Base-by-base conservation (phyloP, 2,797 vertebrate species). In the Halcyon chelicuti region DNA sequence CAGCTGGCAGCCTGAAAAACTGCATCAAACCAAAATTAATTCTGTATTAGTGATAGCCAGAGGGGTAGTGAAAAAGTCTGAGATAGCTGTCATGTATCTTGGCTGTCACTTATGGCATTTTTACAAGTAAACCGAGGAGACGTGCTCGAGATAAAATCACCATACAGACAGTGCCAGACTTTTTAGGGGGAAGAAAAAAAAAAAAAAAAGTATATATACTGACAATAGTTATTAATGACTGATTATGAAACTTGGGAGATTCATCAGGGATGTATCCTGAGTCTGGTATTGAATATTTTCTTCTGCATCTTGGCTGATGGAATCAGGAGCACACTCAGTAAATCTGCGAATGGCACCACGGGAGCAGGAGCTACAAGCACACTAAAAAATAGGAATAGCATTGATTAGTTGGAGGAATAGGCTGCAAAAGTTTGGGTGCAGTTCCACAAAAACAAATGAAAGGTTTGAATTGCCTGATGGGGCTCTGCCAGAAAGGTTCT, bases 21-120 rank as follows among this genome's bases (percentile, higher is more conserved):
- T 83, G n/a, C 76, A 68, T 86, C 42, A 88, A 95, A 49, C 57
- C 13, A 79, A 80, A 95, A 88, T 77, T 90, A 83, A 78, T 83
- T 96, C 75, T 62, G 12, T 63, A 12, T 78, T 91, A 94, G 44
- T 57, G 18, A 63, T 91, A 94, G 88, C 93, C 87, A 54, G 72
- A 86, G 90, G 91, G 93, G 73, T 75, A 83, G 39, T 86, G 73
- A 78, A 95, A 47, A 81, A 90, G 19, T 23, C 29, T 74, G 46
- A 80, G 55, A 49, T 85, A 89, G 31, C 37, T 75, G 72, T 49
- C 46, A 68, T 83, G 18, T 83, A 51, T 91, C 66, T 86, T 88
- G 46, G 42, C 54, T 78, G 83, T 77, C 76, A 78, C 15, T 92
- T 92, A 33, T 18, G 15, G n/a, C 39, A 42, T 78, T 90, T 94